Evolutionary conservation across 23 tunicate genomes (phyloP), one percentile per base, ranked within the genome.

Genomic region (Diplosoma virens): DNA sequence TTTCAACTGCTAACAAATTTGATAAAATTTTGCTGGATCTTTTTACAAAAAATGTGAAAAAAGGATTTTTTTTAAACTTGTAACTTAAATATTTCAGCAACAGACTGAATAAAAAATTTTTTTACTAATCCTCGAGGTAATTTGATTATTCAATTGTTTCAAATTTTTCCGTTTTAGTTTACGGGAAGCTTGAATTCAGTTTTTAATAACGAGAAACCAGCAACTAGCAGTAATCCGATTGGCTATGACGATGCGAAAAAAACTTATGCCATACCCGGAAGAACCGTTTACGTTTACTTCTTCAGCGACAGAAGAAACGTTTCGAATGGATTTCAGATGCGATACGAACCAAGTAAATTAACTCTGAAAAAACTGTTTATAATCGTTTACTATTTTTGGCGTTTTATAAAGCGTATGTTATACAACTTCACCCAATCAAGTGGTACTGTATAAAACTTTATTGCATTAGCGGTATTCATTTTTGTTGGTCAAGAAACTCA

Each of bases 291-390:
- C 37, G 58, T 81, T 56, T 71, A 72, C 27, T 81, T 81, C 36
- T 36, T 4, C 34, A 71, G 79, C 29, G 86, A 81, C 58, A 73
- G 86, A 41, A 9, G 14, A 25, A 72, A 31, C 17, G 80, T 73
- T 33, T 47, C 74, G 7, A 81, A 80, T 20, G 86, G 86, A 30
- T 81, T 81, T 37, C 58, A 30, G 18, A 48, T 81, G 11, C 32
- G 37, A 33, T 81, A 81, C 37, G 71, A 56, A 36, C 79, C 75
- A 72, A 80, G 86, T 73, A 72, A 3, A 2, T 16, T 68, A 16
- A 45, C 52, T 45, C 16, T 45, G 52, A 9, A 45, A 9, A 9
- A 16, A 45, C 16, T 9, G 52, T 45, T 11, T 45, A 9, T 45
- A 9, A 45, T 16, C 11, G 16, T 16, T 16, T 45, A 16, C 52